A percentile compares a stretch with the other conserved stretches of the same genome.
These are phyloP conservation scores for Herpetotheres cachinnans DNA, from an alignment of 2,113 vertebrate species.

Conservation along the genomic window DNA sequence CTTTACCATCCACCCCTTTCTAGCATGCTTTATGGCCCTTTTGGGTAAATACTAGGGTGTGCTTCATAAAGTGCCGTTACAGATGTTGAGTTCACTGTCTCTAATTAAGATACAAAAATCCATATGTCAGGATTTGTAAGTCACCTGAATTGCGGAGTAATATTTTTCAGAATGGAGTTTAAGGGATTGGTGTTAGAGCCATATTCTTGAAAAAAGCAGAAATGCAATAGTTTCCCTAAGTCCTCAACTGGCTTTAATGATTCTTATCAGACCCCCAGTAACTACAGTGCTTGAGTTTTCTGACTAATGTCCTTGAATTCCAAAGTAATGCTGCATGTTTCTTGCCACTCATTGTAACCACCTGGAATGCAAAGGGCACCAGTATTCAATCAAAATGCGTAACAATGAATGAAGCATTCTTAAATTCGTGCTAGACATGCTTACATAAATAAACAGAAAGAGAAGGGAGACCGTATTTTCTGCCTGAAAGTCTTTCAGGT, in stretches of 20 bases:
- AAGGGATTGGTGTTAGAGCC: constrained; percentile 38
- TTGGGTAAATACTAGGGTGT: constrained; percentile 7
- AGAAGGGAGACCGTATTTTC: background rate
- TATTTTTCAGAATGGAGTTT: constrained; percentile 38
- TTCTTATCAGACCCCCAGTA: constrained; percentile 43
- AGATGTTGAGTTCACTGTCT: constrained; percentile 29
- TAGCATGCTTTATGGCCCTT: constrained; percentile 4
- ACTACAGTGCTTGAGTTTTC: constrained; percentile 29
- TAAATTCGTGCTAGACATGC: background rate
- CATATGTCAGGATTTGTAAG: constrained; percentile 34
- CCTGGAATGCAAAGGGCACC: constrained; percentile 38
- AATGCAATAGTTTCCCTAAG: constrained; percentile 40
- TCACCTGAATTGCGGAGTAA: constrained; percentile 32
- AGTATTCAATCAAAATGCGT: background rate
- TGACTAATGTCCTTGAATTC: constrained; percentile 47
- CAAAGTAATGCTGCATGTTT: constrained; percentile 30
- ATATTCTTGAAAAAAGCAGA: background rate
- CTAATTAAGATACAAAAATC: constrained; percentile 50
- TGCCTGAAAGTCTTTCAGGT: background rate
- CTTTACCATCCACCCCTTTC: background rate
- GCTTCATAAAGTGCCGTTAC: constrained; percentile 8
- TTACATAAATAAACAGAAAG: background rate
- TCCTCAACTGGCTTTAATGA: constrained; percentile 14
- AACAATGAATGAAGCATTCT: constrained; percentile 5
- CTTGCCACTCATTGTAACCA: constrained; percentile 38